Evolutionary conservation across 2,113 vertebrate species (phyloP).

Genomic region (Silurus asotus): DNA sequence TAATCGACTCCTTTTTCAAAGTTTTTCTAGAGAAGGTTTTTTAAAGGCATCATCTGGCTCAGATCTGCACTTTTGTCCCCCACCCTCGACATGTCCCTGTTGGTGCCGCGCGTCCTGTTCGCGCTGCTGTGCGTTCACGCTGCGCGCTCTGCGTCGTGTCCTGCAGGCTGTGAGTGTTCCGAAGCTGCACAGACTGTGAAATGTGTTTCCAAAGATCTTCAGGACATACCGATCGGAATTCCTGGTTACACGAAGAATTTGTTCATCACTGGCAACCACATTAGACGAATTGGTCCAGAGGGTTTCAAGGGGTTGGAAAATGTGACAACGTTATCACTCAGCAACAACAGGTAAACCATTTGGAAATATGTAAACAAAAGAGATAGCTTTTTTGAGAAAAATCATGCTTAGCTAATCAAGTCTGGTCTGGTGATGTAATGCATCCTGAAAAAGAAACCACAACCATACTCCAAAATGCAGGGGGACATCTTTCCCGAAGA

Average conservation of each 20-base stretch:
- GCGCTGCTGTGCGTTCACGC: conserved; percentile 56
- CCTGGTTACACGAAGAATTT: conserved; percentile 75
- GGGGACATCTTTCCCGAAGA: too few species aligned
- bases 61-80: too few species aligned
- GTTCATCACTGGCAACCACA: conserved; percentile 75
- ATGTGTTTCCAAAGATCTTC: conserved; percentile 76
- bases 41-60: too few species aligned
- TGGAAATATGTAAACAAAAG: not conserved
- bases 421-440: not conserved
- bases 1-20: not conserved
- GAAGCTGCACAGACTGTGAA: conserved; percentile 79
- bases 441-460: not conserved
- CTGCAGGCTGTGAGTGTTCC: conserved; percentile 75
- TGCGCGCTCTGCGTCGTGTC: conserved; percentile 62
- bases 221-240: conserved; percentile 66
- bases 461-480: too few species aligned
- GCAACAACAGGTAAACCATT: conserved; percentile 72
- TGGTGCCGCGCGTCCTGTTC: conserved; percentile 49
- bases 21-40: not conserved
- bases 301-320: conserved; percentile 70
- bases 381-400: not conserved
- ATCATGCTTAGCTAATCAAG: not conserved
- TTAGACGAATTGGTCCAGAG: conserved; percentile 65
- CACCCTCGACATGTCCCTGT: conserved; percentile 59
- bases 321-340: conserved; percentile 72